Percentiles rank a stretch among this genome's conserved stretches.
Evolutionary conservation across 2,888 invertebrate genomes (phyloP).

Genomic region (Calliopum simillimum): DNA sequence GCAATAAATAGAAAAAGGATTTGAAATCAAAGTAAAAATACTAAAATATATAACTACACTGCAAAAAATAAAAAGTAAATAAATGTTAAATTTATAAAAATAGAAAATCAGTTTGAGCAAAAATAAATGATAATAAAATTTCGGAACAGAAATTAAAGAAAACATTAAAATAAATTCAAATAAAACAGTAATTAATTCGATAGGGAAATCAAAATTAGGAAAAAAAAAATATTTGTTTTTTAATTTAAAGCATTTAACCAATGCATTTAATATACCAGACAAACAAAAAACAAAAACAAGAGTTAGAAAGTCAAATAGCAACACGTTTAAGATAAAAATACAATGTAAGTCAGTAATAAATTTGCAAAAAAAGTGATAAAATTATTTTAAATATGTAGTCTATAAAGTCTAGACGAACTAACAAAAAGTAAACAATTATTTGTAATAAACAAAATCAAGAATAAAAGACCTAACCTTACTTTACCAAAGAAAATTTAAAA

Average conservation of each 20-base stretch:
- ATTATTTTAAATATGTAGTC: constrained; percentile 34
- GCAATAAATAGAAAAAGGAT: no score
- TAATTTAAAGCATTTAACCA: constrained; percentile 28
- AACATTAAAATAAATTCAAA: not conserved
- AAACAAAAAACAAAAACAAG: constrained; percentile 19
- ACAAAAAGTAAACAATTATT: constrained; percentile 6
- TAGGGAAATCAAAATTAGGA: not conserved
- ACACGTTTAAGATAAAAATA: constrained; percentile 29
- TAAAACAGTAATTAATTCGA: not conserved
- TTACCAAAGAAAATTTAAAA: constrained; percentile 8
- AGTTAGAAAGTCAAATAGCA: constrained; percentile 27
- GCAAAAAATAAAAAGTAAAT: not conserved
- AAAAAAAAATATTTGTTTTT: constrained; percentile 12
- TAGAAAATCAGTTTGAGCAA: no score
- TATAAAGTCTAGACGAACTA: constrained; percentile 27
- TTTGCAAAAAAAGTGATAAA: constrained; percentile 30
- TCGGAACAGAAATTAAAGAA: not conserved
- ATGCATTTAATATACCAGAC: constrained; percentile 27
- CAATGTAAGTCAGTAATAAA: constrained; percentile 21
- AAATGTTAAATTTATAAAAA: no score
- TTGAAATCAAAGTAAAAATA: no score
- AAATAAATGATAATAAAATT: no score
- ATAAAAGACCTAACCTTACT: constrained; percentile 12
- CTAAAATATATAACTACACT: no score
- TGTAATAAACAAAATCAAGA: constrained; percentile 1